These are phyloP conservation scores for Paragorgia papillata DNA, from an alignment of 92 coral and sea anemone species.

Conservation along the genomic window DNA sequence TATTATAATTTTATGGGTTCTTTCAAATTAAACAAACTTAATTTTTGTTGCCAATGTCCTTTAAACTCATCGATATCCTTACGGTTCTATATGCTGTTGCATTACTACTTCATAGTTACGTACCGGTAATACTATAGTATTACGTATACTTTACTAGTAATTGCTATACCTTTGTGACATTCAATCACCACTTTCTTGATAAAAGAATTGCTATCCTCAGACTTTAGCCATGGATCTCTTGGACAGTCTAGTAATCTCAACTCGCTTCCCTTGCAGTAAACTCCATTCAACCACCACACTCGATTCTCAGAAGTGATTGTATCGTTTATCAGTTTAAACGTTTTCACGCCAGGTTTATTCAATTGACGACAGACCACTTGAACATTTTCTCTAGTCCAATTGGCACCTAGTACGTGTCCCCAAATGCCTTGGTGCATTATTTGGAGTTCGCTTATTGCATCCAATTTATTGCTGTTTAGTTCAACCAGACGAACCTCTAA, in stretches of 20 bases:
- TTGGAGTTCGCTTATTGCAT: conserved; percentile 4
- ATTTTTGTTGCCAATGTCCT: too few species aligned
- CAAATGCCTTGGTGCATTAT: conserved; percentile 21
- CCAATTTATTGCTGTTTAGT: too few species aligned
- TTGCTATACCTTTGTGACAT: conserved; percentile 17
- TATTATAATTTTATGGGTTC: too few species aligned
- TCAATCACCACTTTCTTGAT: neutral
- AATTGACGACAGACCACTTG: conserved; percentile 22
- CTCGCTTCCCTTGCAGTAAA: conserved; percentile 2
- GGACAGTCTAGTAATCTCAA: conserved; percentile 7
- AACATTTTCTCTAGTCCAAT: conserved; percentile 16
- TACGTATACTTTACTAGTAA: too few species aligned
- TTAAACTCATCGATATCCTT: neutral
- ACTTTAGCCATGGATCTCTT: neutral
- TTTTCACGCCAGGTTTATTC: conserved; percentile 17
- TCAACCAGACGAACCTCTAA: conserved; percentile 23
- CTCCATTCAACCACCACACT: neutral
- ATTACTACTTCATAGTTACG: too few species aligned
- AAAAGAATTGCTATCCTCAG: neutral
- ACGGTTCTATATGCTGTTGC: too few species aligned
- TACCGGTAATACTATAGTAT: too few species aligned
- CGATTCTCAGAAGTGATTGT: neutral
- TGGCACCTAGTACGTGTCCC: neutral
- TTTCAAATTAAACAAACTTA: too few species aligned
- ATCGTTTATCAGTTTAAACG: neutral